Evolutionary conservation across 2,113 vertebrate species (phyloP).

Genomic region (Apodemus sylvaticus): DNA sequence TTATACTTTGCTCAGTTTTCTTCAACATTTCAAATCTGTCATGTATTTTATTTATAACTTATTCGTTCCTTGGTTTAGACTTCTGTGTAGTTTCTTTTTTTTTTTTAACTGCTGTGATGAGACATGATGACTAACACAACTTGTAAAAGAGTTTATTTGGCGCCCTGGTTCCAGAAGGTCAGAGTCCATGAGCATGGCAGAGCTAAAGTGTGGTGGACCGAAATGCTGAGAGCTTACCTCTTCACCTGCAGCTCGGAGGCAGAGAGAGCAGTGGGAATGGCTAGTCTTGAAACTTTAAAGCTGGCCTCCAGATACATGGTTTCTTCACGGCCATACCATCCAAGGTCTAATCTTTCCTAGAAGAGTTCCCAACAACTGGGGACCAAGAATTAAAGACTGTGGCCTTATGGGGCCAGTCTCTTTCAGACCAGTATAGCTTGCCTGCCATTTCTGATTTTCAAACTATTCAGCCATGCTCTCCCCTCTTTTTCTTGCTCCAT

Average conservation of each 20-base stretch:
- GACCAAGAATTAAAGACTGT: neutral
- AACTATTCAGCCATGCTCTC: neutral
- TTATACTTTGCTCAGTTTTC: neutral
- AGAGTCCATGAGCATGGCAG: neutral
- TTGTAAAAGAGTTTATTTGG: neutral
- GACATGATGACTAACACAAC: neutral
- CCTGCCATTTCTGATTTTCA: neutral
- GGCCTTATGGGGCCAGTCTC: neutral
- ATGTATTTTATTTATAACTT: slow-evolving; percentile 30
- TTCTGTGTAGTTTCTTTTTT: neutral
- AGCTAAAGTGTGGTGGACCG: neutral
- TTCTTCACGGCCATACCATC: neutral
- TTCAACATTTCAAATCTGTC: neutral
- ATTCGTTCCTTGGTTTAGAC: slow-evolving; percentile 12
- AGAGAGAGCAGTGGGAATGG: neutral
- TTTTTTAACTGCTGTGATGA: neutral
- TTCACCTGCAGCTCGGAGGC: neutral
- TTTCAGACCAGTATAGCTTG: neutral
- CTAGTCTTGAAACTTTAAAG: neutral
- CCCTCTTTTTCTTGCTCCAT: neutral
- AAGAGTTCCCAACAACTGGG: neutral
- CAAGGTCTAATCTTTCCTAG: neutral
- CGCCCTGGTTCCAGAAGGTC: neutral
- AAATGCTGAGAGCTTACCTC: neutral
- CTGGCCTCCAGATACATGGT: neutral